A percentile compares a stretch with the other conserved stretches of the same genome.
Evolutionary conservation across 2,797 vertebrate species (phyloP).

Genomic region (Pristis pectinata): DNA sequence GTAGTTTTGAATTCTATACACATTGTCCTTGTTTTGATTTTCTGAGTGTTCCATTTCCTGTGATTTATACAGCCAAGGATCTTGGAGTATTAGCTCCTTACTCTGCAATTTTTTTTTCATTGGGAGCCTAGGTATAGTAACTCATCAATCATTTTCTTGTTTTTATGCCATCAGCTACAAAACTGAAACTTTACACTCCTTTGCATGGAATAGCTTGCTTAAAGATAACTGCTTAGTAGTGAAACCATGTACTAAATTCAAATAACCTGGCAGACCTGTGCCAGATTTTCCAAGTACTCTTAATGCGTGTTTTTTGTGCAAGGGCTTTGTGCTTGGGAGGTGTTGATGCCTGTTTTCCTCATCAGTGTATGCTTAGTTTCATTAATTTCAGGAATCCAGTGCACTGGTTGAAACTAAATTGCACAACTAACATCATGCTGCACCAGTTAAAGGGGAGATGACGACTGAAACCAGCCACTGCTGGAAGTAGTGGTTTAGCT

Average conservation of each 20-base stretch:
- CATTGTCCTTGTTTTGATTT: not conserved
- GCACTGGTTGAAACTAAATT: no score
- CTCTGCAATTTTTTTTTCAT: not conserved
- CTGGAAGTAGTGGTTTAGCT: no score
- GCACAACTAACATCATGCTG: no score
- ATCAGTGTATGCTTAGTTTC: not conserved
- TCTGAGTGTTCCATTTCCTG: not conserved
- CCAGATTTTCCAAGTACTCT: not conserved
- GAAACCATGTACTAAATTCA: no score
- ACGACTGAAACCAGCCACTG: no score
- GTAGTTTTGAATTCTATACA: not conserved
- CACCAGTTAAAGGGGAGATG: no score
- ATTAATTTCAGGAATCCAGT: no score
- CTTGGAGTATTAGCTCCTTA: not conserved
- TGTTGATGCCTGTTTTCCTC: not conserved
- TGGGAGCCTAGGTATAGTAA: no score
- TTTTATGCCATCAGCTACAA: not conserved
- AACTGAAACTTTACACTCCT: not conserved
- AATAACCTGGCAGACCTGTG: no score
- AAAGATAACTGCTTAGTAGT: not conserved
- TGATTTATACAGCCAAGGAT: conserved; percentile 10
- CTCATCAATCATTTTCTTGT: not conserved
- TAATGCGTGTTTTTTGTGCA: not conserved
- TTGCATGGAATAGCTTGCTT: not conserved
- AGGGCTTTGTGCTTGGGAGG: not conserved